phyloP scores from a whole-genome alignment of 2,113 vertebrate species.

The Bubo bubo region DNA sequence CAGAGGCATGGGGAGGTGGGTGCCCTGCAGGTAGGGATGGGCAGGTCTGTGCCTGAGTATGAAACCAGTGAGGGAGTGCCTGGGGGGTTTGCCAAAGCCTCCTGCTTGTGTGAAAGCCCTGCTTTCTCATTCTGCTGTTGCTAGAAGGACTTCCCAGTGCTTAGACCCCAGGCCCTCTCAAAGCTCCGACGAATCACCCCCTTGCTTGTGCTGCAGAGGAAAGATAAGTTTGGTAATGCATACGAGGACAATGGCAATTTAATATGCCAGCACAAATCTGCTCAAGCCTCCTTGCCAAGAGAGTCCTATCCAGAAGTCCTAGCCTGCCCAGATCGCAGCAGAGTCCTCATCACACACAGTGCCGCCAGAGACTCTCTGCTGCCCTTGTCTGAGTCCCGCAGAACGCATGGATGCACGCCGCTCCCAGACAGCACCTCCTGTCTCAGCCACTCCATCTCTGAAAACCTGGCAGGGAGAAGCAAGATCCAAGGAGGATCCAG shows the following conservation, averaged over 20 bases:
- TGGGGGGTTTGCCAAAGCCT: not conserved
- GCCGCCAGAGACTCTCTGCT: not conserved
- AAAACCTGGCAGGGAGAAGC: not conserved
- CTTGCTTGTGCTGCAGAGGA: not conserved
- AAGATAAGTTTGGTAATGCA: not conserved
- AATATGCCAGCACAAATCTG: not conserved
- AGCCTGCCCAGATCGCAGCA: not conserved
- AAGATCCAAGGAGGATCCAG: not conserved
- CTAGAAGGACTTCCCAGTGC: not conserved
- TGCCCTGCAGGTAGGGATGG: not conserved
- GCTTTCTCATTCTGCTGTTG: not conserved
- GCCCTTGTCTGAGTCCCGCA: slow-evolving; percentile 13
- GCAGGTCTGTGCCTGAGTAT: not conserved
- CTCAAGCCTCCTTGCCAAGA: not conserved
- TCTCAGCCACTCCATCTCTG: not conserved
- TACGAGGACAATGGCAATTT: not conserved
- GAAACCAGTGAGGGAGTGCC: not conserved
- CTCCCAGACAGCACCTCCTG: not conserved
- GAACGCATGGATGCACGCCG: accelerated
- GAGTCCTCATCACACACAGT: not conserved
- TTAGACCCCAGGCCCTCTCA: not conserved
- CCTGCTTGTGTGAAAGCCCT: not conserved
- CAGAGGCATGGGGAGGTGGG: not conserved
- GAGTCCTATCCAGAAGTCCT: not conserved
- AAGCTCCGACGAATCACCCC: not conserved